Percentiles rank a stretch among this genome's conserved stretches.
Evolutionary conservation across 35 echinoderm and acorn worm genomes (phyloP).

Genomic region (Apostichopus japonicus): DNA sequence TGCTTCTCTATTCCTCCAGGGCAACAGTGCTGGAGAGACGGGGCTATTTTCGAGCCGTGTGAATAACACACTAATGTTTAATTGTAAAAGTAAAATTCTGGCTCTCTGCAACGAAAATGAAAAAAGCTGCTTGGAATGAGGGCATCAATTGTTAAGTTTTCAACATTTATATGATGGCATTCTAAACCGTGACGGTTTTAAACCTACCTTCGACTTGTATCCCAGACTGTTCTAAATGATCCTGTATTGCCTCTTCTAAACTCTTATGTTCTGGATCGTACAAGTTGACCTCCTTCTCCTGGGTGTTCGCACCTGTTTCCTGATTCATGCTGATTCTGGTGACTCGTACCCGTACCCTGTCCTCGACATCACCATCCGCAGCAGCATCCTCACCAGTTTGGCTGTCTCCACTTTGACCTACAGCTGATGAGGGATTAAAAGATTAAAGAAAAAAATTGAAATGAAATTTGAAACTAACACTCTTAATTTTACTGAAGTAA

Average conservation of each 20-base stretch:
- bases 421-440: too few relatives aligned
- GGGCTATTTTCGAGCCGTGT: too few relatives aligned
- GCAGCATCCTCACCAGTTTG: neutral
- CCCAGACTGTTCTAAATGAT: slow-evolving; percentile 90
- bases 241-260: slow-evolving; percentile 79
- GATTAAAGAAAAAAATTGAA: too few relatives aligned
- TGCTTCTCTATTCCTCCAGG: too few relatives aligned
- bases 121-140: neutral
- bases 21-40: too few relatives aligned
- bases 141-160: too few relatives aligned
- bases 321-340: slow-evolving; percentile 79
- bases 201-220: slow-evolving; percentile 66
- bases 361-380: slow-evolving; percentile 35
- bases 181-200: neutral
- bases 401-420: too few relatives aligned
- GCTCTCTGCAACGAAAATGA: neutral
- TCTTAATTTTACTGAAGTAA: too few relatives aligned
- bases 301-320: slow-evolving; percentile 14
- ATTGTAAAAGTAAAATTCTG: too few relatives aligned
- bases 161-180: too few relatives aligned
- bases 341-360: slow-evolving; percentile 78
- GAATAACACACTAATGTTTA: too few relatives aligned
- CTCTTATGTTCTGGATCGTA: slow-evolving; percentile 81
- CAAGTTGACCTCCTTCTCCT: slow-evolving; percentile 65
- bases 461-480: too few relatives aligned